Evolutionary conservation across 2,797 vertebrate species (phyloP).

Genomic region (Anguilla pacifica): DNA sequence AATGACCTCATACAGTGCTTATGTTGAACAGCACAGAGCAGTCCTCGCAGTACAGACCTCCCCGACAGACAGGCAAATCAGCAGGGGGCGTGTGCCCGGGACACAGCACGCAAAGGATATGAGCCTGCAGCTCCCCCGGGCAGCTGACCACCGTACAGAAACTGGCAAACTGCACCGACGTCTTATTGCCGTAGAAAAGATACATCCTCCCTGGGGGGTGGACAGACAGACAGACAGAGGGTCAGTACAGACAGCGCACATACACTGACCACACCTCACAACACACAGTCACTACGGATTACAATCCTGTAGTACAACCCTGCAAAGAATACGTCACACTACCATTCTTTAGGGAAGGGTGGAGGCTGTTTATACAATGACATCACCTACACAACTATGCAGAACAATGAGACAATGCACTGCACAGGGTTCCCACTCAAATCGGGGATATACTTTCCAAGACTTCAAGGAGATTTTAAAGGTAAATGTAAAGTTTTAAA

Average conservation of each 20-base stretch:
- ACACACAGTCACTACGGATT: not conserved
- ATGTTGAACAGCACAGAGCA: not conserved
- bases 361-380: not conserved
- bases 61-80: not conserved
- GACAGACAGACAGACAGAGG: conserved; percentile 17
- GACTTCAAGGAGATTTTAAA: no score
- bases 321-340: not conserved
- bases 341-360: not conserved
- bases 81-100: not conserved
- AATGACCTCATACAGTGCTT: not conserved
- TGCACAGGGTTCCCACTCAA: no score
- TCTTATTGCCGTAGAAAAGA: conserved; percentile 93
- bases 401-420: no score
- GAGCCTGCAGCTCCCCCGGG: conserved; percentile 85
- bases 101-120: conserved; percentile 75
- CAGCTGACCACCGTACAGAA: conserved; percentile 84
- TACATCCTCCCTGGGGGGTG: conserved; percentile 84
- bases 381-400: not conserved
- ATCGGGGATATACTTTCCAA: no score
- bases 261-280: not conserved
- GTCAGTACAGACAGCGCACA: not conserved
- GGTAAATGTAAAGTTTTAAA: no score
- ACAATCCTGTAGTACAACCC: not conserved
- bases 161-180: conserved; percentile 87
- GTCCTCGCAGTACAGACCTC: not conserved